phyloP scores from a whole-genome alignment of 2,797 vertebrate species.

The Harpagifer antarcticus region DNA sequence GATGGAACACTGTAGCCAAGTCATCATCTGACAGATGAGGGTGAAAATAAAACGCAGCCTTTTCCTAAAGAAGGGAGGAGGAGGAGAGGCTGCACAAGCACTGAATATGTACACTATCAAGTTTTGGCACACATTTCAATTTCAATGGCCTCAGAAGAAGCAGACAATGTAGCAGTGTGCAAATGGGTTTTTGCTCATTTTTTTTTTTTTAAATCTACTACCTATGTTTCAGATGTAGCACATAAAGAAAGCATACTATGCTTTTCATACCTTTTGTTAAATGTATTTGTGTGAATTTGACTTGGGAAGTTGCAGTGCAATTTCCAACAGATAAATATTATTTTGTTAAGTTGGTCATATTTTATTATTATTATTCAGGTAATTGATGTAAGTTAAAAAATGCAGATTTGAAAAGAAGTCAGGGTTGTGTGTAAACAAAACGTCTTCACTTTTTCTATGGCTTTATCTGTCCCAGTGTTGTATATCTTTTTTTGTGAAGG shows the following conservation, averaged over 20 bases:
- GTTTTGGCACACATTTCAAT: conserved; percentile 91
- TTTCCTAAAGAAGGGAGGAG: conserved; percentile 77
- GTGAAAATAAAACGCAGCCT: conserved; percentile 76
- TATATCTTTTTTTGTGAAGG: conserved; percentile 60
- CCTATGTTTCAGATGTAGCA: conserved; percentile 89
- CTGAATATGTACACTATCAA: conserved; percentile 98
- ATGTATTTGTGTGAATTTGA: conserved; percentile 83
- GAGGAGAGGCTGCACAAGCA: conserved; percentile 90
- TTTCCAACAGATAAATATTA: conserved; percentile 81
- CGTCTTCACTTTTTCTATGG: conserved; percentile 68
- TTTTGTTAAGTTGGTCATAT: conserved; percentile 75
- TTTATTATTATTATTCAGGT: conserved; percentile 78
- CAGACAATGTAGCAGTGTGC: conserved; percentile 98
- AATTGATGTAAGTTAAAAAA: conserved; percentile 77
- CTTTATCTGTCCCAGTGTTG: conserved; percentile 74
- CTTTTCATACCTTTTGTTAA: conserved; percentile 74
- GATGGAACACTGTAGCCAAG: conserved; percentile 85
- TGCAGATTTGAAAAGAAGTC: conserved; percentile 79
- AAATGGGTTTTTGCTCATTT: conserved; percentile 88
- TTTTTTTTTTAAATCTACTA: conserved; percentile 81
- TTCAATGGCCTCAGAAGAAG: conserved; percentile 94
- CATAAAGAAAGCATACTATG: conserved; percentile 81
- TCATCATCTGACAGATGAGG: conserved; percentile 84
- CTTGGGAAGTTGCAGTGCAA: conserved; percentile 86
- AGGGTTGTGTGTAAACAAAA: conserved; percentile 78